Evolutionary conservation across 1,140 invertebrate species (phyloP).

Genomic region (Lepidostoma basale): DNA sequence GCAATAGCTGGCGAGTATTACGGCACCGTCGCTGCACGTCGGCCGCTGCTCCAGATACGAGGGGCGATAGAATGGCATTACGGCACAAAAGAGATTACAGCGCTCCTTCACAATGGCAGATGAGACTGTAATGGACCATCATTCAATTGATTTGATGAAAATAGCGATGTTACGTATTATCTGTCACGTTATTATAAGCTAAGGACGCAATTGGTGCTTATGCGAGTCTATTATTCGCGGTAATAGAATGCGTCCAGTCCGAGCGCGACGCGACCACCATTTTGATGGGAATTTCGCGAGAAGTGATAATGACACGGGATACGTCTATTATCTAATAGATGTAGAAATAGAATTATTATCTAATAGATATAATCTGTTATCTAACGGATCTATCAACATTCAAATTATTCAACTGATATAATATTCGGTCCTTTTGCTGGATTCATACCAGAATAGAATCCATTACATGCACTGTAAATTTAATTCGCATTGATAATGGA

Average conservation of each 20-base stretch:
- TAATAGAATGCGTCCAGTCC: constrained; percentile 14
- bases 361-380: no score
- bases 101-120: constrained; percentile 29
- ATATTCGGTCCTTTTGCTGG: no score
- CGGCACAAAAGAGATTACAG: constrained; percentile 39
- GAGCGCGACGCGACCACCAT: no score
- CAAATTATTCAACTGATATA: no score
- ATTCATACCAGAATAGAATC: no score
- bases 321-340: no score
- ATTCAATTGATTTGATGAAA: constrained; percentile 46
- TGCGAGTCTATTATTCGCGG: background rate
- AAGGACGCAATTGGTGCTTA: constrained; percentile 36
- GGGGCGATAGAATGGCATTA: constrained; percentile 33
- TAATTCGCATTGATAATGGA: no score
- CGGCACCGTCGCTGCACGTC: background rate
- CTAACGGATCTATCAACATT: no score
- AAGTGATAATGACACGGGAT: no score
- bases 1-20: background rate
- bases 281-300: no score
- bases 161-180: constrained; percentile 39
- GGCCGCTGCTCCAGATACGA: constrained; percentile 4
- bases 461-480: no score
- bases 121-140: constrained; percentile 37
- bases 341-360: no score
- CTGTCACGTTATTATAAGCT: constrained; percentile 36